Conservation (phyloP, 1,140 invertebrate genomes). For the Conopomorpha cramerella region DNA sequence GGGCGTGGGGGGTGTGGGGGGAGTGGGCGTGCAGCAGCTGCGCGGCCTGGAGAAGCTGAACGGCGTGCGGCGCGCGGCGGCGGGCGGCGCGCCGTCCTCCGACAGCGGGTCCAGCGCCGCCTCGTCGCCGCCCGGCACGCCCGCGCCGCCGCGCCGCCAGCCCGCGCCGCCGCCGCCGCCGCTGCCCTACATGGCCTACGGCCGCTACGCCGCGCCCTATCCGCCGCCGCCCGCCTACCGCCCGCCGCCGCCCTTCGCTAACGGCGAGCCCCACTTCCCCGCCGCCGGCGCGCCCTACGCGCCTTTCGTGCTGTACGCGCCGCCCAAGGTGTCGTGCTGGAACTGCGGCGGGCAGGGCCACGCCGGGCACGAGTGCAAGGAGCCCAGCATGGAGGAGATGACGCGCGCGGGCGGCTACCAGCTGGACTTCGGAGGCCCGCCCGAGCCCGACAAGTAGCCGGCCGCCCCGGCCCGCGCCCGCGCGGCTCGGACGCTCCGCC, state of each 20-base stretch:
- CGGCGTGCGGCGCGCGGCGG: constrained; percentile 43
- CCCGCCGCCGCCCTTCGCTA: constrained; percentile 36
- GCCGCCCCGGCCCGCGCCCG: constrained; percentile 2
- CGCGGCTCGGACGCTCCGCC: no score
- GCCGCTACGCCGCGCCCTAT: constrained; percentile 52
- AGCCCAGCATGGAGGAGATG: constrained; percentile 86
- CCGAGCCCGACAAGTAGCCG: constrained; percentile 41
- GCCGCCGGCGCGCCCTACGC: constrained; percentile 45
- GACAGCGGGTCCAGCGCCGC: constrained; percentile 65
- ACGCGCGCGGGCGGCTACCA: constrained; percentile 69
- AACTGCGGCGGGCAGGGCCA: constrained; percentile 80
- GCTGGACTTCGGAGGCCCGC: constrained; percentile 62
- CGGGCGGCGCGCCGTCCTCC: constrained; percentile 53
- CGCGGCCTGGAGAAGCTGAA: constrained; percentile 63
- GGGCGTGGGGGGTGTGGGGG: no score
- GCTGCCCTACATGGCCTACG: constrained; percentile 57
- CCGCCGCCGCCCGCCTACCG: constrained; percentile 43
- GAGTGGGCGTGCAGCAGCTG: constrained; percentile 61
- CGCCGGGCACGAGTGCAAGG: constrained; percentile 80
- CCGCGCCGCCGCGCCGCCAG: constrained; percentile 40
- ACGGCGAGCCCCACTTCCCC: constrained; percentile 53
- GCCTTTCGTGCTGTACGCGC: constrained; percentile 60
- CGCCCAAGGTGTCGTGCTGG: constrained; percentile 66
- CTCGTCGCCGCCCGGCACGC: constrained; percentile 63
- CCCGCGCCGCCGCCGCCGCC: constrained; percentile 37